Percentiles rank a stretch among this genome's conserved stretches.
Evolutionary conservation across 1,140 invertebrate genomes (phyloP).

Genomic region (Battus philenor): DNA sequence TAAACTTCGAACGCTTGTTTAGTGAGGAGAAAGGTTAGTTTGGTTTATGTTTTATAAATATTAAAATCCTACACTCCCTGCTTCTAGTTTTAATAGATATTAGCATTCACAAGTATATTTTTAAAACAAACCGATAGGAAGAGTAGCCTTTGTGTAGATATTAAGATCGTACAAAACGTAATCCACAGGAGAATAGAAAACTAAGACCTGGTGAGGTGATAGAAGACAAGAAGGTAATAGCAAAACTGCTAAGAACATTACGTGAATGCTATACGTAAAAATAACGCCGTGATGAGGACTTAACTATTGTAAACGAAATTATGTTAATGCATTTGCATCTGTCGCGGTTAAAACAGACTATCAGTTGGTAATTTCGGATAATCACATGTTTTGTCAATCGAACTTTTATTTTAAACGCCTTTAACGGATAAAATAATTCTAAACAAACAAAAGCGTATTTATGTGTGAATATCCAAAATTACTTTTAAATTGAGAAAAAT

Average conservation of each 20-base stretch:
- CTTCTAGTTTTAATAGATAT: conserved; percentile 43
- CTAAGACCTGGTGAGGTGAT: conserved; percentile 93
- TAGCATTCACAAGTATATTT: conserved; percentile 32
- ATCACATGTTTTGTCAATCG: no score
- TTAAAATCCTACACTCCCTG: conserved; percentile 55
- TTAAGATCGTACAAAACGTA: conserved; percentile 71
- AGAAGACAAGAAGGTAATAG: conserved; percentile 96
- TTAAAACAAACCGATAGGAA: conserved; percentile 28
- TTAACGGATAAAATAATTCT: no score
- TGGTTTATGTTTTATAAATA: conserved; percentile 46
- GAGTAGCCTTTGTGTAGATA: conserved; percentile 43
- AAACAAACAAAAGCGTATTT: neutral
- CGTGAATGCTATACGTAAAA: conserved; percentile 69
- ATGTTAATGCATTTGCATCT: conserved; percentile 61
- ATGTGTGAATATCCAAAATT: conserved; percentile 52
- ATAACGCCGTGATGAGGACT: conserved; percentile 63
- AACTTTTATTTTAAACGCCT: conserved; percentile 1
- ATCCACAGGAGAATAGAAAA: conserved; percentile 82
- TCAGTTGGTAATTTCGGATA: conserved; percentile 41
- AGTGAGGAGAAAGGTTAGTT: conserved; percentile 41
- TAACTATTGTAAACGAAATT: conserved; percentile 54
- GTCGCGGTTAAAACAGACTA: conserved; percentile 50
- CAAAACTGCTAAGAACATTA: conserved; percentile 79
- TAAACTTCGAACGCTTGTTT: conserved; percentile 42
- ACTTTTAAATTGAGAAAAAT: conserved; percentile 32